Conservation (phyloP, 2,888 invertebrate genomes). For the Belgica antarctica region DNA sequence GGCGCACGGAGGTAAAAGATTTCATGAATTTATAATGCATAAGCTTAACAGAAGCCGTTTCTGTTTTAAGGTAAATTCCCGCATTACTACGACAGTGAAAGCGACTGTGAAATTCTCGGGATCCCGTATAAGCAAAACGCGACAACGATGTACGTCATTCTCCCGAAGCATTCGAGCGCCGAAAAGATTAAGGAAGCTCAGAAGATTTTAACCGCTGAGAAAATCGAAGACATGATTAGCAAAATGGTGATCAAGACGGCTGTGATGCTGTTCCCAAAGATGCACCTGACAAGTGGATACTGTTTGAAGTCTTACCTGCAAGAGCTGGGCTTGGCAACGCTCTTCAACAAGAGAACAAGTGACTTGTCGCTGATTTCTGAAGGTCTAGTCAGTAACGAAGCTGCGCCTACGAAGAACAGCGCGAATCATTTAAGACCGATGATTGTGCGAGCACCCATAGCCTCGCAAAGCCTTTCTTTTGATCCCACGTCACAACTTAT, state of each 20-base stretch:
- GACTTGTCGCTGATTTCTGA: conserved; percentile 67
- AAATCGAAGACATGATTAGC: conserved; percentile 53
- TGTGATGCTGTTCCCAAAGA: conserved; percentile 66
- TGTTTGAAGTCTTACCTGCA: conserved; percentile 60
- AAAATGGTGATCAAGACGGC: conserved; percentile 53
- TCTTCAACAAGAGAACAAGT: conserved; percentile 63
- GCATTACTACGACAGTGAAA: conserved; percentile 49
- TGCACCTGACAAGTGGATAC: conserved; percentile 64
- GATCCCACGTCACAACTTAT: background rate
- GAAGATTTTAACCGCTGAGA: conserved; percentile 53
- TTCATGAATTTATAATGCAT: conserved; percentile 45
- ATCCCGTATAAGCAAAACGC: conserved; percentile 66
- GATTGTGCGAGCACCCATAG: too few species aligned
- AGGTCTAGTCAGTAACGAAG: conserved; percentile 49
- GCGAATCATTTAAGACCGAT: too few species aligned
- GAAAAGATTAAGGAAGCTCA: conserved; percentile 56
- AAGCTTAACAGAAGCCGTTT: background rate
- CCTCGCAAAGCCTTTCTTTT: background rate
- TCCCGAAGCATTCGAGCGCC: conserved; percentile 59
- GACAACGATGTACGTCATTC: conserved; percentile 64
- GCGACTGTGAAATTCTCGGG: conserved; percentile 61
- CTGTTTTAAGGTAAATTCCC: background rate
- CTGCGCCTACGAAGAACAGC: background rate
- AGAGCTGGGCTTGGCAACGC: conserved; percentile 60
- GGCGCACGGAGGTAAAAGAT: conserved; percentile 59